Evolutionary conservation across 1,140 invertebrate genomes (phyloP).

Genomic region (Eumeta japonica): DNA sequence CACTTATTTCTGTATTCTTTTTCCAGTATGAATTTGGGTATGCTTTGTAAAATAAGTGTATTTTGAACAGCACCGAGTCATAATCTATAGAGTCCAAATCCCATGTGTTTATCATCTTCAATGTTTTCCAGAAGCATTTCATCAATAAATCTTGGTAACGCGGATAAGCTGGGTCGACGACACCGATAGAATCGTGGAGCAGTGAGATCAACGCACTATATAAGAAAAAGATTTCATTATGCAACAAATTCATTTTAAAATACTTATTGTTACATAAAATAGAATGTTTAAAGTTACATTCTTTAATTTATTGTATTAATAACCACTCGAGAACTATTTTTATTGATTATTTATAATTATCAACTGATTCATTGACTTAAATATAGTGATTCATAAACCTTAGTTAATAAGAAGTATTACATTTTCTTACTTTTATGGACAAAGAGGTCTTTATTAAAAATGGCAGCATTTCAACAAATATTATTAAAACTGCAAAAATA

Average conservation of each 20-base stretch:
- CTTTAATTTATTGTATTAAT: background rate
- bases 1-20: slow-evolving; percentile 62
- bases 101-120: slow-evolving; percentile 76
- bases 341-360: no score
- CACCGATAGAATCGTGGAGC: slow-evolving; percentile 48
- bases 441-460: no score
- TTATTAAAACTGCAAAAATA: no score
- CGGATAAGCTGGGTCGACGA: slow-evolving; percentile 53
- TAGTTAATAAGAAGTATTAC: no score
- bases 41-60: slow-evolving; percentile 83
- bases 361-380: no score
- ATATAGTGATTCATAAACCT: no score
- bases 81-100: slow-evolving; percentile 74
- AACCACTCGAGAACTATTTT: background rate
- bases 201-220: slow-evolving; percentile 48
- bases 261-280: background rate
- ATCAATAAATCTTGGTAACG: slow-evolving; percentile 81
- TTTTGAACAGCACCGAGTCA: slow-evolving; percentile 78
- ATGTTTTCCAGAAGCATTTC: slow-evolving; percentile 87
- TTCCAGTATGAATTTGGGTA: slow-evolving; percentile 82
- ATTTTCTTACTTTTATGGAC: no score
- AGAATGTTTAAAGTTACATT: background rate
- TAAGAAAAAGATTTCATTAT: slow-evolving; percentile 12
- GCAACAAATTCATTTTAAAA: slow-evolving; percentile 5
- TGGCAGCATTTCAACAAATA: no score